phyloP scores from a whole-genome alignment of 1,140 invertebrate genomes.

The Polypedilum vanderplanki region DNA sequence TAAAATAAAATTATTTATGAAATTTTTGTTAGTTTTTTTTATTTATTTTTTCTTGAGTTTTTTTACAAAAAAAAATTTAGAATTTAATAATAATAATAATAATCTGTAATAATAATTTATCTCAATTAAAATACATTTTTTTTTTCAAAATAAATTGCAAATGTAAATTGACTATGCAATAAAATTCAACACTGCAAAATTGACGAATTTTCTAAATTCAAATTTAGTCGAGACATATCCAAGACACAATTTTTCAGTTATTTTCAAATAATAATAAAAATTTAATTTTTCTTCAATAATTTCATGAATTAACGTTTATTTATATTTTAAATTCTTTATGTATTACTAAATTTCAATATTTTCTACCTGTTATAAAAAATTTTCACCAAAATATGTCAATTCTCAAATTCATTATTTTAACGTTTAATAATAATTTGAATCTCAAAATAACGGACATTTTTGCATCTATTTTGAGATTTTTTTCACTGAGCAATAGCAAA shows the following conservation, averaged over 20 bases:
- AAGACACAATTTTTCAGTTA: neutral
- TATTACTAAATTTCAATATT: neutral
- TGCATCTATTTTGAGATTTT: neutral
- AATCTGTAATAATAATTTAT: no score
- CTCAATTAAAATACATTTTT: no score
- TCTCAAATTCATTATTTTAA: neutral
- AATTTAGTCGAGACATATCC: neutral
- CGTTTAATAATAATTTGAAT: neutral
- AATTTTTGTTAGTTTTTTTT: no score
- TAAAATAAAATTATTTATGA: neutral
- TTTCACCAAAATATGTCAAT: neutral
- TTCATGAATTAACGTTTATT: neutral
- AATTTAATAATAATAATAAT: no score
- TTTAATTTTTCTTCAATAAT: neutral
- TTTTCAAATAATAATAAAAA: neutral
- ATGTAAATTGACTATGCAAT: no score
- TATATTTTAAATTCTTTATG: neutral
- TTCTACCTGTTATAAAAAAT: neutral
- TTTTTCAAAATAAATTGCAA: no score
- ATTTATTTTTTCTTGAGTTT: no score
- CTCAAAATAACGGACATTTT: slow-evolving; percentile 11
- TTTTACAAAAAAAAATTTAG: no score
- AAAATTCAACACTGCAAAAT: no score
- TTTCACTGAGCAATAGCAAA: neutral
- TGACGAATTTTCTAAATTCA: no score